Base-by-base conservation (phyloP, 2,113 vertebrate species). In the Hippocampus zosterae region DNA sequence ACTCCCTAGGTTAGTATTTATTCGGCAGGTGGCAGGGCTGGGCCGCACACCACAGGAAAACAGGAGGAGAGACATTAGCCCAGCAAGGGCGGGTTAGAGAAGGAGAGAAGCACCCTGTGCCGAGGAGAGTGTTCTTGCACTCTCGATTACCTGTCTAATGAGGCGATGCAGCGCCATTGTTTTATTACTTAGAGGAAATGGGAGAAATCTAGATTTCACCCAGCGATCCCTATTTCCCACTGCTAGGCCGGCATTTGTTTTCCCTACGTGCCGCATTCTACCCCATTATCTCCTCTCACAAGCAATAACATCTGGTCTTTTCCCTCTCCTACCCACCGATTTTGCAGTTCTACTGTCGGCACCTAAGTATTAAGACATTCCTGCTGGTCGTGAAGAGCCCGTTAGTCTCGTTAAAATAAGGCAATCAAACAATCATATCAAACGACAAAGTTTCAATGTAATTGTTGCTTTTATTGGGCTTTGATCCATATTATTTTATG, bases 81-180 rank as follows among this genome's bases (percentile, higher is more conserved):
- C 73, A 10, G 69, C 65, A 77, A 65, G 76, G 74, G 72, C 65
- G 55, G 59, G 63, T 75, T 57, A 60, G 71, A 75, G 65, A 63
- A 42, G 21, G 69, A 74, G 81, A 72, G 74, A 81, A 75, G 71
- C 78, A 77, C 84, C 80, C 13, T 0, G 79, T 73, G 83, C 77
- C 15, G 71, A 80, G 78, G 81, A 83, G 84, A 83, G 83, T 70
- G 74, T 72, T 86, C 84, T 85, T 81, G 81, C 84, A 90, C 80
- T 85, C 86, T 89, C 85, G 65, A 88, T 91, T 91, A 91, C 80
- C 77, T 76, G 73, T 77, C 84, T 91, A 92, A 92, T 91, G 89
- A 91, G 85, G 79, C 86, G 69, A 82, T 64, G 68, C 80, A 1
- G 52, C 67, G 65, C 81, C 87, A 85, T 90, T 88, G 83, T 89